A percentile compares a stretch with the other conserved stretches of the same genome.
Evolutionary conservation across 2,113 vertebrate genomes (phyloP).

Genomic region (Delphinus delphis): DNA sequence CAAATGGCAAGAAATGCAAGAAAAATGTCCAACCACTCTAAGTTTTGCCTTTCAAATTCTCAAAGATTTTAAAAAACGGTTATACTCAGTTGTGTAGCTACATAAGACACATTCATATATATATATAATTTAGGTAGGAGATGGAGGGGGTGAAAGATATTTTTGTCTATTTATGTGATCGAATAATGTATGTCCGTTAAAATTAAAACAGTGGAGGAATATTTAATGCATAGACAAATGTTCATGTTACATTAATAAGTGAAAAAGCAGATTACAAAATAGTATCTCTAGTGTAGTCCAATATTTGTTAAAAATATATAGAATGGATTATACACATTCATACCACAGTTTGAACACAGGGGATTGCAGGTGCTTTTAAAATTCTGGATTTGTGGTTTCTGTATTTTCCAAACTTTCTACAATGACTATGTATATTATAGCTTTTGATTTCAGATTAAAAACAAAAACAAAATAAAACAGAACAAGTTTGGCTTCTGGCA

Average conservation of each 20-base stretch:
- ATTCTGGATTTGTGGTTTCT: not conserved
- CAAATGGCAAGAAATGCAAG: not conserved
- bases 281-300: not conserved
- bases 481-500: not conserved
- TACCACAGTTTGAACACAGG: not conserved
- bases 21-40: not conserved
- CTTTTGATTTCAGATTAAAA: constrained; percentile 14
- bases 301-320: not conserved
- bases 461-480: not conserved
- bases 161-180: not conserved
- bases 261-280: constrained; percentile 8
- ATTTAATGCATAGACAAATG: not conserved
- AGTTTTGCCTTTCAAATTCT: not conserved
- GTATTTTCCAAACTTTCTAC: not conserved
- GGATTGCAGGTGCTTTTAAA: not conserved
- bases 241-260: not conserved
- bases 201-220: not conserved
- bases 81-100: not conserved
- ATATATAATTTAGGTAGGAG: not conserved
- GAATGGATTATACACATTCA: not conserved
- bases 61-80: not conserved
- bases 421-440: not conserved
- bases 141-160: not conserved
- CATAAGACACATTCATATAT: not conserved
- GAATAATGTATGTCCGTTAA: not conserved